Base-by-base conservation (phyloP, 2,888 invertebrate genomes). In the Acrobasis suavella region DNA sequence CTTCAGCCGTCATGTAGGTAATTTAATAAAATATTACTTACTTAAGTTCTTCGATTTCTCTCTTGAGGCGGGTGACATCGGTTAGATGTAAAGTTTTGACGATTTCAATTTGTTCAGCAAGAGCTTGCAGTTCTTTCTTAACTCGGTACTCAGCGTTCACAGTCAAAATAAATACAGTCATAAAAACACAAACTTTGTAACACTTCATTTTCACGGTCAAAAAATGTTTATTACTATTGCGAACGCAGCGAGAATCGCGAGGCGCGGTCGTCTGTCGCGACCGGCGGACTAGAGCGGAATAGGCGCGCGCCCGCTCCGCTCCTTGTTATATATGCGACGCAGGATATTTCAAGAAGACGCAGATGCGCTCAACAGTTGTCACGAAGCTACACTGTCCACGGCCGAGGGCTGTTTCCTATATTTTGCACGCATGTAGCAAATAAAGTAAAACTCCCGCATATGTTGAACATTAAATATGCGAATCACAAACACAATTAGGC, bases 331-430 rank as follows among this genome's bases (percentile, higher is more conserved):
- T 80, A 81, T 73, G 68, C 65, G 68, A 64, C 63, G 68, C 74
- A 76, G 76, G 79, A 9, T 73, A 75, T 72, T 74, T 58, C 66
- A 50, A 37, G 68, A 65, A 67, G 68, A 80, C 82, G 87, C 90
- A 91, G 89, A 89, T 91, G 90, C 77, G 83, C 71, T 85, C 88
- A 89, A 89, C 89, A 90, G 89, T 89, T 89, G 90, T 83, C 78
- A 79, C 67, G 72, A 74, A 77, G 74, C 76, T 76, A 32, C 69
- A 68, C 10, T 8, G 52, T 64, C 51, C 62, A 55, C 50, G n/a
- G 60, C 62, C 65, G 63, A 72, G 72, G 69, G 69, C 69, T 72
- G 71, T 67, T 66, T 42, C n/a, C 63, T 54, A 51, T n/a, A n/a
- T n/a, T 52, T 37, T 38, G 37, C n/a, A 22, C 54, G 10, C 32